Evolutionary conservation across 2,113 vertebrate species (phyloP), one percentile per base, ranked within the genome.

Genomic region (Regulus satrapa): DNA sequence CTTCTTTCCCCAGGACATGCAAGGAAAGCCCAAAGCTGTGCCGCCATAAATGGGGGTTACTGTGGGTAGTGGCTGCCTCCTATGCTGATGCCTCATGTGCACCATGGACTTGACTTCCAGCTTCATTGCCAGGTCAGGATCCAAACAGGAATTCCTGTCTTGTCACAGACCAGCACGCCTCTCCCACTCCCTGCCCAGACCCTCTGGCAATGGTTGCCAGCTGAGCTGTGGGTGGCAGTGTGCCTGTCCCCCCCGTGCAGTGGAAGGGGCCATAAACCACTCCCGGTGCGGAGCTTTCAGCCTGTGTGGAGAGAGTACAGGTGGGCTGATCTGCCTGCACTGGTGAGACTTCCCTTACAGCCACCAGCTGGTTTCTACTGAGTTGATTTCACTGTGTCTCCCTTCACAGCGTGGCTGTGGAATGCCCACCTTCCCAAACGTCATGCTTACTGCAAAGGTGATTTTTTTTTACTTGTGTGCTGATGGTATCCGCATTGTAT

Each of bases 21-120:
- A 38, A 79, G 20, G 29, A 62, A 41, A 79, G 14, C 51, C 56
- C 76, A 41, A 56, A 89, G 29, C 46, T 56, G 14, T 45, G 52
- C 41, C 10, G 12, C n/a, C 46, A 5, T 21, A 15, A 40, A 32
- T 0, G 0, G 12, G 12, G 5, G 8, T 38, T 79, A 29, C 26
- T 82, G 11, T 11, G 55, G 2, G 5, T 36, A 18, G 41, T 52
- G 66, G 28, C 71, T 62, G 23, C n/a, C 45, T 59, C 13, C 43
- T 20, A 5, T 0, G 0, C 34, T 2, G 1, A 10, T 36, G 17
- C 34, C 31, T 83, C 49, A 49, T 77, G 29, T 51, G 28, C 8
- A 46, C 18, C 11, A 3, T 7, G 18, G 49, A 24, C 69, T 75
- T 38, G 52, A 43, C 38, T 12, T 67, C 56, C n/a, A 32, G 29